Conservation (phyloP, 2,797 vertebrate species). For the Danio kyathit region DNA sequence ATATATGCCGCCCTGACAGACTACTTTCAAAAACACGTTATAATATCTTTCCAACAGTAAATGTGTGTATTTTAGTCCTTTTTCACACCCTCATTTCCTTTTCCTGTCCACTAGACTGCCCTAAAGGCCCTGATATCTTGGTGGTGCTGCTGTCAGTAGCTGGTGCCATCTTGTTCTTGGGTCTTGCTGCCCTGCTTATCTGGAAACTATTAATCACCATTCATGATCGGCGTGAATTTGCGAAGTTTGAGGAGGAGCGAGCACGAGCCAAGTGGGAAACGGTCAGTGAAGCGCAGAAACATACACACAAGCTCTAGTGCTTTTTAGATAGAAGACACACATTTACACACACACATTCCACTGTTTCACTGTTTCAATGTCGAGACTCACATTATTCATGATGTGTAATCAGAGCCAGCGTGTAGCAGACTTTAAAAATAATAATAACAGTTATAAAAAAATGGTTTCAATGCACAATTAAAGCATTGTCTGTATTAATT, state of each 20-base stretch:
- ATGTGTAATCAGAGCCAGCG: no score
- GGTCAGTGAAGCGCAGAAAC: constrained; percentile 77
- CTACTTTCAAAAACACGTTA: no score
- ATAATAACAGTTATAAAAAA: no score
- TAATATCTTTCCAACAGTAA: no score
- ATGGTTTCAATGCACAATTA: no score
- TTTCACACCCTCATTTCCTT: neutral
- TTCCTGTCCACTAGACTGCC: constrained; percentile 84
- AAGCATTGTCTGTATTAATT: no score
- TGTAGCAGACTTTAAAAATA: no score
- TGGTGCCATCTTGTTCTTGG: constrained; percentile 92
- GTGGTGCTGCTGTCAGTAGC: constrained; percentile 92
- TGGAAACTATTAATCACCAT: constrained; percentile 98
- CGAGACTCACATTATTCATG: no score
- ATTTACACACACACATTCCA: neutral
- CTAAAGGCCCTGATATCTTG: constrained; percentile 90
- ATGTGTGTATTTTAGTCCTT: no score
- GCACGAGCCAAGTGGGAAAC: constrained; percentile 95
- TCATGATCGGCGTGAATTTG: constrained; percentile 95
- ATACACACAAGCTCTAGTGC: neutral
- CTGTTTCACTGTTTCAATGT: no score
- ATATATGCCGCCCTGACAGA: no score
- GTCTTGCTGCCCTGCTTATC: constrained; percentile 90
- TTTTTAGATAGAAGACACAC: constrained; percentile 2
- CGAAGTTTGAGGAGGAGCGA: constrained; percentile 95